Percentiles rank a stretch among this genome's conserved stretches.
Conservation (phyloP, 2,797 vertebrate species). For the Intellagama lesueurii region DNA sequence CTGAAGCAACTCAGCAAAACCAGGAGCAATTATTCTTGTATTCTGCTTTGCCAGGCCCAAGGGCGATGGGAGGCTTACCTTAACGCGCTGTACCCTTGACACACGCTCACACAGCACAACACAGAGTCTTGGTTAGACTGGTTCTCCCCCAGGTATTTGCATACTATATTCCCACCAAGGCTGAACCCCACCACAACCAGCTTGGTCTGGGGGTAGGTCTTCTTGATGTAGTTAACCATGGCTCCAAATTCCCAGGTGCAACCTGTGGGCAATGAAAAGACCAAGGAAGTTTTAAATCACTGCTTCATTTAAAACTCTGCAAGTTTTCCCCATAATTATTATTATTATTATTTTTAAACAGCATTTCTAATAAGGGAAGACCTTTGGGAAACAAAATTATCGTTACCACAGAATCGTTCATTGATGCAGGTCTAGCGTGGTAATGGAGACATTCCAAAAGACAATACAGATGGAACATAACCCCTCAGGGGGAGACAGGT, state of each 20-base stretch:
- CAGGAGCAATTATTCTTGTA: neutral
- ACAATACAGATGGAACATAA: neutral
- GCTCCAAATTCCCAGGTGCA: slow-evolving; percentile 97
- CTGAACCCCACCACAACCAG: slow-evolving; percentile 96
- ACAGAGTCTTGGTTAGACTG: slow-evolving; percentile 92
- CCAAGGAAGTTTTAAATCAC: neutral
- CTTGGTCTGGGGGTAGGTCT: slow-evolving; percentile 88
- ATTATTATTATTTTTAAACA: slow-evolving; percentile 2
- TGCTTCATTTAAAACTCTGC: neutral
- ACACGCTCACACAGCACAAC: slow-evolving; percentile 95
- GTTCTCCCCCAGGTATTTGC: slow-evolving; percentile 96
- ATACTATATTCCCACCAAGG: slow-evolving; percentile 97
- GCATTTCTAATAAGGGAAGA: neutral
- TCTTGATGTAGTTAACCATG: slow-evolving; percentile 97
- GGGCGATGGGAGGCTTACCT: slow-evolving; percentile 80
- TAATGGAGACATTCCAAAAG: neutral
- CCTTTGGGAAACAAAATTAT: too few relatives aligned
- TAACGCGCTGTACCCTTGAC: slow-evolving; percentile 96
- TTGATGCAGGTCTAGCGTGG: neutral
- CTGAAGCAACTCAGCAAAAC: neutral
- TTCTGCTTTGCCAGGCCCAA: neutral
- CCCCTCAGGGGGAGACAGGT: too few relatives aligned
- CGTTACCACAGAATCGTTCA: too few relatives aligned
- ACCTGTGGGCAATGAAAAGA: slow-evolving; percentile 77
- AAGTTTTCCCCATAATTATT: too few relatives aligned